These are phyloP conservation scores for Passer domesticus DNA, from an alignment of 2,113 vertebrate species.

Conservation along the genomic window DNA sequence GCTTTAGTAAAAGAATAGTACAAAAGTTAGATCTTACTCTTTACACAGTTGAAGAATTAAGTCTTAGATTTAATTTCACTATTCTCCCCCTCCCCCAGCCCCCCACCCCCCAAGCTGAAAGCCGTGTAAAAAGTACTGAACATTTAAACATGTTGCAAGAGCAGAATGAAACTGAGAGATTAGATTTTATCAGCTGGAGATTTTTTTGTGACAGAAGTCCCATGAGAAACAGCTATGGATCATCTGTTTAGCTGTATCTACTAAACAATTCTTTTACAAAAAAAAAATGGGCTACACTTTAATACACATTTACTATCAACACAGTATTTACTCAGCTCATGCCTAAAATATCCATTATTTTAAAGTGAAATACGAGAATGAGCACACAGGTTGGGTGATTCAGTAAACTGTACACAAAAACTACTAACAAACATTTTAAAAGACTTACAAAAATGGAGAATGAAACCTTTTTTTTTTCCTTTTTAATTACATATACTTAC, in stretches of 20 bases:
- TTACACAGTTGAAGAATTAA: slow-evolving; percentile 56
- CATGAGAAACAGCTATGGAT: not conserved
- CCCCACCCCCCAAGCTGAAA: slow-evolving; percentile 3
- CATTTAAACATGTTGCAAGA: slow-evolving; percentile 45
- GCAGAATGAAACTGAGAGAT: slow-evolving; percentile 19
- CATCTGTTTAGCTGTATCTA: not conserved
- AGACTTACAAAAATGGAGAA: slow-evolving; percentile 66
- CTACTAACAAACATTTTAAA: slow-evolving; percentile 63
- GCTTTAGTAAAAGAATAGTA: slow-evolving; percentile 64
- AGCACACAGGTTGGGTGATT: not conserved
- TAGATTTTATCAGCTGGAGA: not conserved
- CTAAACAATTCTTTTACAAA: not conserved
- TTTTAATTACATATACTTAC: slow-evolving; percentile 70
- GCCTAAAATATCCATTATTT: slow-evolving; percentile 63
- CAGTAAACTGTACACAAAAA: slow-evolving; percentile 62
- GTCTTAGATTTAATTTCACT: slow-evolving; percentile 33
- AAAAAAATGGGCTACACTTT: slow-evolving; percentile 11
- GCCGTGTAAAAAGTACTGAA: slow-evolving; percentile 53
- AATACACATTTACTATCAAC: slow-evolving; percentile 63
- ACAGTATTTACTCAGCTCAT: slow-evolving; percentile 64
- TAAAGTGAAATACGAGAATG: slow-evolving; percentile 51
- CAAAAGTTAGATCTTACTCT: slow-evolving; percentile 61
- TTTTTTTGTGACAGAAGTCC: not conserved
- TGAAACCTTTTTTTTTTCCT: slow-evolving; percentile 29
- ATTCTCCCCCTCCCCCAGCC: not conserved